Evolutionary conservation across 2,797 vertebrate genomes (phyloP), one percentile per base, ranked within the genome.

Genomic region (Pachyuromys duprasi): DNA sequence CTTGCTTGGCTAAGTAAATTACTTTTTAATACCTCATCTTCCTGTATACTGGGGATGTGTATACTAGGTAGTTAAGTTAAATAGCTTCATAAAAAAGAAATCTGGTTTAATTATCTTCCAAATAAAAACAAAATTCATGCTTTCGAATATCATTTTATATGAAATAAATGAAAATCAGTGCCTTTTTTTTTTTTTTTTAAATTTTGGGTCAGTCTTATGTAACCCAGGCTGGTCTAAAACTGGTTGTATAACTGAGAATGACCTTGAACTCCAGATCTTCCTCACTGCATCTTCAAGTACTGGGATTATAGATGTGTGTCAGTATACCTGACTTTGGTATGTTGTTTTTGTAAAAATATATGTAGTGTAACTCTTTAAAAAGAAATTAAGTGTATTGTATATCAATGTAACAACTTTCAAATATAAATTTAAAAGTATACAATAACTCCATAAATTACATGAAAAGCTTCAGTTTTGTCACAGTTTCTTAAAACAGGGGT

Each of bases 381-480:
- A 75, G 57, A 53, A 91, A 62, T 39, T 69, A 70, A 5, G 45
- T 31, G 8, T 53, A 42, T 91, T 78, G 70, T 83, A 62, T 20
- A 36, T 80, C 24, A 84, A 5, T 78, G 26, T 70, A 92, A 86
- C 11, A 83, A 14, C 81, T 92, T 93, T 8, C 24, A 76, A 89
- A 84, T 95, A 36, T 67, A 86, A 65, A 83, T 95, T 55, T 62
- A 18, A 92, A 74, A 82, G 28, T 69, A 69, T 76, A 45, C 69
- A 91, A 63, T 76, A 90, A 62, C 8, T 55, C 86, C 5, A 63
- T 94, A 84, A 78, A 42, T 95, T 92, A 55, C 22, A 33, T 90
- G 17, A 72, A 72, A 96, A 94, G 36, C 70, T 15, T 31, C 42
- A 75, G 78, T 87, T 95, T 95, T 95, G 49, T 86, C 55, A 39